Percentiles rank a stretch among this genome's conserved stretches.
These are phyloP conservation scores for Camponotus floridanus DNA, from an alignment of 1,140 invertebrate genomes.

Conservation along the genomic window DNA sequence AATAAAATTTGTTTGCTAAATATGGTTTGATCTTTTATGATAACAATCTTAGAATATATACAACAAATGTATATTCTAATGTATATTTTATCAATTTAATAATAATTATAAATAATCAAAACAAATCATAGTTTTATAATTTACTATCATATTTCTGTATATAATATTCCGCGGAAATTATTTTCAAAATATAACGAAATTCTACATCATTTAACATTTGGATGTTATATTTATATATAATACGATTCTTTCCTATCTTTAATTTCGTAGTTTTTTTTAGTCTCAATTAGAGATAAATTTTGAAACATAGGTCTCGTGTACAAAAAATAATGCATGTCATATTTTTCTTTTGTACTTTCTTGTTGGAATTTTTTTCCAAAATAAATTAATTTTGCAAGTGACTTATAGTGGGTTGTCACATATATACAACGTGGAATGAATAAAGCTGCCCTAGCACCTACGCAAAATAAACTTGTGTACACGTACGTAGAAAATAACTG, in stretches of 20 bases:
- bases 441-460: neutral
- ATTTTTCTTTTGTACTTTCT: too few species aligned
- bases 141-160: conserved; percentile 4
- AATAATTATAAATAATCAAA: neutral
- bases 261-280: neutral
- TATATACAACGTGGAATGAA: neutral
- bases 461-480: conserved; percentile 17
- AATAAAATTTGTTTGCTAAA: neutral
- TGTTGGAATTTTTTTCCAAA: neutral
- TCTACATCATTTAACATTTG: neutral
- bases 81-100: neutral
- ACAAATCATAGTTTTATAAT: conserved; percentile 10
- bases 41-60: neutral
- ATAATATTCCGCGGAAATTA: neutral
- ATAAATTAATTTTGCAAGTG: conserved; percentile 36
- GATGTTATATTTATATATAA: neutral
- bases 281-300: neutral
- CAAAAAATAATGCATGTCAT: neutral
- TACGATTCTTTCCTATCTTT: neutral
- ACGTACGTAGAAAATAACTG: conserved; percentile 17
- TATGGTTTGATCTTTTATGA: neutral
- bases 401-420: neutral
- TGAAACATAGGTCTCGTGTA: neutral
- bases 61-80: neutral
- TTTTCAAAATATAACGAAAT: neutral